Conservation (phyloP, 2,113 vertebrate genomes). For the Heterotilapia buettikoferi region DNA sequence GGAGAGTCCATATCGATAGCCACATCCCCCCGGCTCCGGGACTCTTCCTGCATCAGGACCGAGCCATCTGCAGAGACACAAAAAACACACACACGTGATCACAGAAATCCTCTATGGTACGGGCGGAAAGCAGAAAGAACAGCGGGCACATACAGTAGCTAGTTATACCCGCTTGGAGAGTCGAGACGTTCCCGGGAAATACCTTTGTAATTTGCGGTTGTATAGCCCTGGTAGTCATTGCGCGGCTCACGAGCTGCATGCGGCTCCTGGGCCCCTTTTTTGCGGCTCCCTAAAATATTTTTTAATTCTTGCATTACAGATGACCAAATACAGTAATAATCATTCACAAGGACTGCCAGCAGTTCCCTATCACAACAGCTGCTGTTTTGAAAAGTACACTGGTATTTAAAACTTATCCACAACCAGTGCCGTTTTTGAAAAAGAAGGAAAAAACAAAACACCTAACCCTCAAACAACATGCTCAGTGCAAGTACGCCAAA, state of each 20-base stretch:
- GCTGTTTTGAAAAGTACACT: conserved; percentile 9
- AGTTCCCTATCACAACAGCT: conserved; percentile 44
- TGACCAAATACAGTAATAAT: conserved; percentile 64
- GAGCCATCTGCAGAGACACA: conserved; percentile 70
- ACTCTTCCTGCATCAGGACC: conserved; percentile 84
- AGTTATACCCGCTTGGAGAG: conserved; percentile 54
- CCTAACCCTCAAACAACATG: neutral
- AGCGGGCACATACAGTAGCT: conserved; percentile 51
- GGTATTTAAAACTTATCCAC: conserved; percentile 8
- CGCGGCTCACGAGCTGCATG: conserved; percentile 65
- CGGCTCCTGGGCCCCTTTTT: conserved; percentile 75
- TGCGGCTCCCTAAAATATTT: conserved; percentile 74
- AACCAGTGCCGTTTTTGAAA: neutral
- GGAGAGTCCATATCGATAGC: conserved; percentile 85
- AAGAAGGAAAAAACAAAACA: neutral
- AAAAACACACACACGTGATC: neutral
- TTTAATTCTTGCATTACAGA: conserved; percentile 66
- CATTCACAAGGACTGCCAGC: conserved; percentile 58
- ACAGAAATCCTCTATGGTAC: neutral
- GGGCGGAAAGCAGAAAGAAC: conserved; percentile 44
- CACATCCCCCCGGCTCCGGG: conserved; percentile 77
- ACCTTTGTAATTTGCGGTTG: conserved; percentile 68
- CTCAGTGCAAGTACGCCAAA: neutral
- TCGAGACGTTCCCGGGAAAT: conserved; percentile 64
- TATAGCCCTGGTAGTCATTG: conserved; percentile 71